Evolutionary conservation across 2,113 vertebrate species (phyloP), one percentile per base, ranked within the genome.

Genomic region (Antechinus stuartii): DNA sequence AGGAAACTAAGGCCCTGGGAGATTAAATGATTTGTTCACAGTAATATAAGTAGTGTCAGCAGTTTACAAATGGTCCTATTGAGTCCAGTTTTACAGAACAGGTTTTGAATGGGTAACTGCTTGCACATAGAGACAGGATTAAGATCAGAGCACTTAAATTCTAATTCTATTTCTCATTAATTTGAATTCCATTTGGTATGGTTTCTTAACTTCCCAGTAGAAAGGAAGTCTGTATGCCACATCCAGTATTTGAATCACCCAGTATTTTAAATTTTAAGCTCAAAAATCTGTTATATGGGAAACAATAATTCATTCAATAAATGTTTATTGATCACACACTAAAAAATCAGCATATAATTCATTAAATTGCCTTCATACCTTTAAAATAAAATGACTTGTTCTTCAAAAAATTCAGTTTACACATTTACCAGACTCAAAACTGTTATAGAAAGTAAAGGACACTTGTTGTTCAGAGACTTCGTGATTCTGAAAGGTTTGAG

Each of bases 201-300:
- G 2, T 42, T 46, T 95, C 91, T 93, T 35, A 95, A 84, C 30
- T 55, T 94, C 49, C 95, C 54, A 95, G 30, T 95, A 8, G n/a
- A 93, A 94, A 53, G 91, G 54, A 12, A 93, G 19, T 84, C 68
- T 84, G 68, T 23, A 95, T 46, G 27, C 91, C 10, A 90, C 90
- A 92, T 54, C n/a, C 26, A 90, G 14, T 90, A 53, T 89, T 96
- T 46, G 92, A 91, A 24, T 90, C 93, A 93, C 90, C 16, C 8
- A 68, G 57, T 93, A 97, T 95, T 94, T 47, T 93, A 97, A 96
- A 92, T 91, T 54, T 95, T 9, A 95, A 90, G 7, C 16, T 89
- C 89, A 93, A 91, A 30, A 68, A 89, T 84, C 19, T 42, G 68
- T 22, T 42, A 42, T 7, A 42, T 22, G 42, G 5, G 1, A 10